Percentiles rank a stretch among this genome's conserved stretches.
Conservation (phyloP, 2,888 invertebrate species). For the Acrocyrtus sp. region DNA sequence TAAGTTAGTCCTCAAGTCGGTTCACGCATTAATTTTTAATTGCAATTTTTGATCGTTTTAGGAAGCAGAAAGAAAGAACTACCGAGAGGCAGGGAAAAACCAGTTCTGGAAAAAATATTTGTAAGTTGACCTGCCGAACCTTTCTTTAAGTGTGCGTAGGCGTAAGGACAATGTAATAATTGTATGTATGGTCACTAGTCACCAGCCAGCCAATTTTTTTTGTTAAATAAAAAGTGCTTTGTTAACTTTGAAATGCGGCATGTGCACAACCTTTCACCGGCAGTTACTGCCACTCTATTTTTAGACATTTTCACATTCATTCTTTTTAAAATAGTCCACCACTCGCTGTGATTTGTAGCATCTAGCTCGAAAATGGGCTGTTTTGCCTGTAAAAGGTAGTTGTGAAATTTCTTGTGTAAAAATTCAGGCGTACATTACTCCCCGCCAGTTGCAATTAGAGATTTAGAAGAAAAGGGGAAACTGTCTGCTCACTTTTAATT, state of each 20-base stretch:
- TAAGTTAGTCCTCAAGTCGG: neutral
- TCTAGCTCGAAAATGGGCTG: too few relatives aligned
- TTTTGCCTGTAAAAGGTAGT: too few relatives aligned
- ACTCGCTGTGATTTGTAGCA: too few relatives aligned
- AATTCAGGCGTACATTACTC: too few relatives aligned
- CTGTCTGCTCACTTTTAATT: too few relatives aligned
- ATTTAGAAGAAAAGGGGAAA: too few relatives aligned
- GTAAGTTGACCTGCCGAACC: too few relatives aligned
- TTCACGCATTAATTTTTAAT: neutral
- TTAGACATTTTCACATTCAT: too few relatives aligned
- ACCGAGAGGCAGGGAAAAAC: slow-evolving; percentile 22
- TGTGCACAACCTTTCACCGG: neutral
- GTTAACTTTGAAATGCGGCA: neutral
- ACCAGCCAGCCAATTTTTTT: neutral
- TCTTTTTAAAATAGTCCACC: too few relatives aligned
- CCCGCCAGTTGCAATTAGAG: too few relatives aligned
- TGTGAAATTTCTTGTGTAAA: too few relatives aligned
- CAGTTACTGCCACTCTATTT: too few relatives aligned
- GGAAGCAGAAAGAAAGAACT: neutral
- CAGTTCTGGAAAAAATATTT: slow-evolving; percentile 28
- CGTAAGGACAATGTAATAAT: neutral
- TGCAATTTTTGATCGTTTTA: neutral
- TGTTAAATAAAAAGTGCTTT: neutral
- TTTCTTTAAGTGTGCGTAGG: slow-evolving; percentile 17
- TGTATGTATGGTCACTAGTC: neutral